Evolutionary conservation across 2,113 vertebrate species (phyloP), one percentile per base, ranked within the genome.

Genomic region (Neotoma lepida): DNA sequence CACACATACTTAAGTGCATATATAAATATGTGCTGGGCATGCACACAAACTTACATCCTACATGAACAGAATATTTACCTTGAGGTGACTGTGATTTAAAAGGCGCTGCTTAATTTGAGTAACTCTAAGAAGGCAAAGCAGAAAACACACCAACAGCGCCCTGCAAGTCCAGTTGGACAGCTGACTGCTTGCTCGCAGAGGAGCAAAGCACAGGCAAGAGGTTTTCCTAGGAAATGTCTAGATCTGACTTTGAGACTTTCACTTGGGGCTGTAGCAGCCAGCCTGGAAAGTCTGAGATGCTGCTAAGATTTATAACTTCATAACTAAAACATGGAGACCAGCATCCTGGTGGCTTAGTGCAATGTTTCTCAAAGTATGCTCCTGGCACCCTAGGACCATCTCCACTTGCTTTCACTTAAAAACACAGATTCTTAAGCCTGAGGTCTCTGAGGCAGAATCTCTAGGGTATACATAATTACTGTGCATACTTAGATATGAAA

Each of bases 51-150:
- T 81, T 73, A 66, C 66, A 92, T 64, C 54, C 33, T 61, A 54
- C 56, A 33, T 58, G 39, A 93, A 88, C 10, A 81, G 89, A 95
- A 58, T 64, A 63, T 92, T 70, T 56, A 86, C 18, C 56, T 56
- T 76, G 22, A 88, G 14, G 39, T 86, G 63, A 74, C 49, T 84
- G 26, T 74, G 80, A 93, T 49, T n/a, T 86, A 58, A 87, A 88
- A 78, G 46, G 35, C 13, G 10, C 22, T 92, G 46, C 74, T 87
- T 78, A n/a, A 94, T 86, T 87, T 94, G 41, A 95, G n/a, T 88
- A n/a, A 73, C 33, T 33, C 24, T 44, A 84, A 78, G 49, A 66
- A 93, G 24, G 73, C 80, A 91, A 91, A 80, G 24, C n/a, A 82
- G 86, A 77, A 80, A 41, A 71, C 33, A 33, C 56, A 88, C 6